Conservation (phyloP, 2,797 vertebrate species). For the Rhincodon typus region DNA sequence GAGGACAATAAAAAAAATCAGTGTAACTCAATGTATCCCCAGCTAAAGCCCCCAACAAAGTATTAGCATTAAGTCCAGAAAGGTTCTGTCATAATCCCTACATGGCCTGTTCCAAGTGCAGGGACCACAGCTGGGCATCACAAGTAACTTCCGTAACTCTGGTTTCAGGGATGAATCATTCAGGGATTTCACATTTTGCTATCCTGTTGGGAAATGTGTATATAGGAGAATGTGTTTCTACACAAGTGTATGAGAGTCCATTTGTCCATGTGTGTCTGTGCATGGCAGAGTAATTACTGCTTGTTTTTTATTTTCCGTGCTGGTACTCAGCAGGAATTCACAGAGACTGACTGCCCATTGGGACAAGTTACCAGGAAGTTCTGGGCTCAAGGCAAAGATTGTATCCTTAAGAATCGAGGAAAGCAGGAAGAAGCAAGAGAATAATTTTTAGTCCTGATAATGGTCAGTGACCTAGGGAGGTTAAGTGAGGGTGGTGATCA, state of each 20-base stretch:
- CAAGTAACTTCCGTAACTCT: neutral
- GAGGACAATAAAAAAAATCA: neutral
- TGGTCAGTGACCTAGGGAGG: neutral
- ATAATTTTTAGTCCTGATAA: neutral
- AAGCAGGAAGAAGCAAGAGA: neutral
- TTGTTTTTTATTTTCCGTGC: neutral
- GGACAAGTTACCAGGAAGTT: neutral
- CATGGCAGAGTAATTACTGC: neutral
- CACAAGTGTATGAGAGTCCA: no score
- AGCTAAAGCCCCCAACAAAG: neutral
- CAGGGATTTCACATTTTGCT: neutral
- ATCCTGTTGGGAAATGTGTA: neutral
- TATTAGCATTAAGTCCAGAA: neutral
- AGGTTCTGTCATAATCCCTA: neutral
- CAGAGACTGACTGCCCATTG: neutral
- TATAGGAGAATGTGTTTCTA: neutral
- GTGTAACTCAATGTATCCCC: neutral
- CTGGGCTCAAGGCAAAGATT: neutral
- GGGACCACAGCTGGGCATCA: neutral
- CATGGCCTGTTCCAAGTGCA: neutral
- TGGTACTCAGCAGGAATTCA: neutral
- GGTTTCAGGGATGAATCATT: neutral
- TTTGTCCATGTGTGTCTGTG: neutral
- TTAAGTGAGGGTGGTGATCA: neutral
- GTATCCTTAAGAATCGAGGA: neutral